Percentiles rank a stretch among this genome's conserved stretches.
phyloP scores from a whole-genome alignment of 2,113 vertebrate genomes.

The Alethe diademata region DNA sequence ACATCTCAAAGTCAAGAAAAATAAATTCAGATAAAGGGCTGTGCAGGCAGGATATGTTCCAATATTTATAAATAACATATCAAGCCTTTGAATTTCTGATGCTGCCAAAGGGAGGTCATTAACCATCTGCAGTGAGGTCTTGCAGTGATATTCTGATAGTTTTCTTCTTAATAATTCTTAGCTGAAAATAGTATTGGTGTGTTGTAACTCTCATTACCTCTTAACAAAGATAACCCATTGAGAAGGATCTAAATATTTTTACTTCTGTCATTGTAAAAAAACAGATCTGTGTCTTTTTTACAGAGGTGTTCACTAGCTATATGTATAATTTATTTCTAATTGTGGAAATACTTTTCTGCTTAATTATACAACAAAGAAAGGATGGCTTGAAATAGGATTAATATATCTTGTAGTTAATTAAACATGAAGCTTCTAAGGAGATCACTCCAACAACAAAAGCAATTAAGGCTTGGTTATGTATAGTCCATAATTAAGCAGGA shows the following conservation, averaged over 20 bases:
- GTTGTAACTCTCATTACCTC: background rate
- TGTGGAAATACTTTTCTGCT: conserved; percentile 48
- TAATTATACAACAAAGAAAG: conserved; percentile 65
- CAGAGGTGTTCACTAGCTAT: background rate
- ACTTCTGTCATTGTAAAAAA: background rate
- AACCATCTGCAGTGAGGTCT: background rate
- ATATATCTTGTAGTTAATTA: conserved; percentile 63
- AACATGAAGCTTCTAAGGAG: conserved; percentile 58
- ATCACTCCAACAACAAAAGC: conserved; percentile 57
- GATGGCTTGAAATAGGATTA: conserved; percentile 60
- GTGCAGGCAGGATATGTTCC: background rate
- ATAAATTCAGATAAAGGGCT: background rate
- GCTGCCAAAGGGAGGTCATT: background rate
- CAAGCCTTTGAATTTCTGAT: background rate
- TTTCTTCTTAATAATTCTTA: background rate
- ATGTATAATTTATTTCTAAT: conserved; percentile 6
- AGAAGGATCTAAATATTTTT: background rate
- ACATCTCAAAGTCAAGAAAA: background rate
- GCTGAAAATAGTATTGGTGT: background rate
- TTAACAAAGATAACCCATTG: background rate
- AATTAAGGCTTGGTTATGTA: conserved; percentile 62
- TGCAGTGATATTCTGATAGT: background rate
- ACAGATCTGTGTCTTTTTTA: background rate
- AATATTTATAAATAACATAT: background rate
- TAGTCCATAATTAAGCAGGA: conserved; percentile 44